Base-by-base conservation (phyloP, 2,113 vertebrate genomes). In the Hoplias malabaricus region DNA sequence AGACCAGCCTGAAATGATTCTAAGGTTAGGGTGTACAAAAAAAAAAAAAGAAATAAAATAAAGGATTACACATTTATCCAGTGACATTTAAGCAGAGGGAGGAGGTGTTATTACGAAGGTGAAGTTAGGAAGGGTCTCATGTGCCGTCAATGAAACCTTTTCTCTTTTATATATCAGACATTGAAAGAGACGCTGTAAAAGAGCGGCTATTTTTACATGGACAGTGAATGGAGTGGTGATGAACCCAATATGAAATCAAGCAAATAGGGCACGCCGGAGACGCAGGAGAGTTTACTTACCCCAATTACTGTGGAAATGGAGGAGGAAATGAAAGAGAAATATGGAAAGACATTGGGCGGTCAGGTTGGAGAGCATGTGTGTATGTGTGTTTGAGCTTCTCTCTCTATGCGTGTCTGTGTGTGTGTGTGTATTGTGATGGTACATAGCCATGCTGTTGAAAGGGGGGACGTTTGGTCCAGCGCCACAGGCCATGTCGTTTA, bases 61-160 rank as follows among this genome's bases (percentile, higher is more conserved):
- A 23, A 61, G 59, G 76, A 75, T 81, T 66, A 69, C 29, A 53
- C 82, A 75, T 78, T 71, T 65, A 61, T 78, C 77, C 69, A 56
- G 71, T 81, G 75, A 81, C 79, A 81, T 84, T 84, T 81, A 77
- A 61, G 34, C 62, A 63, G 42, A 42, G 75, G 54, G 73, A 69
- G 50, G 70, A 62, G 62, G 31, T 66, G 77, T 84, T 77, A 81
- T 81, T 78, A 73, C 71, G 71, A 50, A 79, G 72, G 73, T 76
- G 76, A 81, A 71, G 68, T 40, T 59, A 75, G 72, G 29, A 23
- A 66, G 74, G 68, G 70, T 81, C 68, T 67, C 48, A 27, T 65
- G 57, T 73, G 76, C 61, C 61, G 43, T 65, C 69, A 65, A 83
- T 79, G 73, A 84, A 81, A 75, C 40, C 50, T 53, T n/a, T 69